Evolutionary conservation across 2,113 vertebrate species (phyloP).

Genomic region (Epinephelus lanceolatus): DNA sequence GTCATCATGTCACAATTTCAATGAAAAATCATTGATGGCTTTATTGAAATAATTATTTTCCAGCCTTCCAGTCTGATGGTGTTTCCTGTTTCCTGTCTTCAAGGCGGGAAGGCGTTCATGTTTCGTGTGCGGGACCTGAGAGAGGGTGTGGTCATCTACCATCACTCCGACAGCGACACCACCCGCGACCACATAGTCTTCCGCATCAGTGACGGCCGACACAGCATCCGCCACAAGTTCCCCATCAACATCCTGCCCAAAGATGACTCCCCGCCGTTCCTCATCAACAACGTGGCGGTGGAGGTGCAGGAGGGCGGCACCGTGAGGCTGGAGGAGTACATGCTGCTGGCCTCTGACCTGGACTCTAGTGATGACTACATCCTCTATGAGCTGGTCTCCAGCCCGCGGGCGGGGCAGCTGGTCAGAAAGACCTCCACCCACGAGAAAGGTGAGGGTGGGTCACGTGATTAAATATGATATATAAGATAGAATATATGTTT

Average conservation of each 20-base stretch:
- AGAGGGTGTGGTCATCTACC: constrained; percentile 80
- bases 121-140: constrained; percentile 83
- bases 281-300: constrained; percentile 81
- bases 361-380: constrained; percentile 84
- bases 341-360: constrained; percentile 79
- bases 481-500: neutral
- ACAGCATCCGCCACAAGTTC: constrained; percentile 83
- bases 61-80: neutral
- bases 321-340: constrained; percentile 65
- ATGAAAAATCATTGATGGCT: too few relatives aligned
- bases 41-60: too few relatives aligned
- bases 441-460: constrained; percentile 61
- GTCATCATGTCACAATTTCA: too few relatives aligned
- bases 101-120: constrained; percentile 88
- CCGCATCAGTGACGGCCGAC: constrained; percentile 83
- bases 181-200: constrained; percentile 81
- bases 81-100: neutral
- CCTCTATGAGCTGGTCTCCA: constrained; percentile 66
- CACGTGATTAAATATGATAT: too few relatives aligned
- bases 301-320: constrained; percentile 79
- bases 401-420: constrained; percentile 66
- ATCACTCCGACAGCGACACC: constrained; percentile 85
- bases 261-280: constrained; percentile 82
- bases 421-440: constrained; percentile 68
- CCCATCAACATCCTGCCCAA: constrained; percentile 82